phyloP scores from a whole-genome alignment of 2,797 vertebrate species.

The Pantherophis vulpinus region DNA sequence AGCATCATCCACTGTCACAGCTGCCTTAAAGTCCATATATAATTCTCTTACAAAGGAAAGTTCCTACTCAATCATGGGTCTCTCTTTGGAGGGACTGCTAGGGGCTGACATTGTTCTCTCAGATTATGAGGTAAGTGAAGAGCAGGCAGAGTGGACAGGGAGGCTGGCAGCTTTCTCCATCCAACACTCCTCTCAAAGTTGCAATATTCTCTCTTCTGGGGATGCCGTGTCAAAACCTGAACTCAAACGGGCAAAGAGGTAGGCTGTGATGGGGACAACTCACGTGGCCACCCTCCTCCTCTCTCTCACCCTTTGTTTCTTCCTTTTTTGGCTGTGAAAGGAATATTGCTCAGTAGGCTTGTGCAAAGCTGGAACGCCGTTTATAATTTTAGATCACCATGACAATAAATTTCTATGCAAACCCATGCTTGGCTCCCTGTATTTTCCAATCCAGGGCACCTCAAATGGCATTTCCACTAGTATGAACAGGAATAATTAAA shows the following conservation, averaged over 20 bases:
- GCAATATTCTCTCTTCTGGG: not conserved
- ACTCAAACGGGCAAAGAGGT: not conserved
- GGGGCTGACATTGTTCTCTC: slow-evolving; percentile 14
- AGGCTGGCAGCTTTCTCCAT: not conserved
- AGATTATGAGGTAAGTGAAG: slow-evolving; percentile 8
- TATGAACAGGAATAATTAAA: not conserved
- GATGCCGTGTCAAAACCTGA: not conserved
- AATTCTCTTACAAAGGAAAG: not conserved
- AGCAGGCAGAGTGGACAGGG: not conserved
- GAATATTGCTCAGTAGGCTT: not conserved
- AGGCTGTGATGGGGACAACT: not conserved
- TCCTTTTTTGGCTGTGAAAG: not conserved
- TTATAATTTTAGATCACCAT: not conserved
- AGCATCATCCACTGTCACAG: not conserved
- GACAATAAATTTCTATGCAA: not conserved
- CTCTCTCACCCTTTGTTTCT: not conserved
- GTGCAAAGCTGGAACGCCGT: not conserved
- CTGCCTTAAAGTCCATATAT: slow-evolving; percentile 1
- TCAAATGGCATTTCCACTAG: not conserved
- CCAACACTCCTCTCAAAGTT: not conserved
- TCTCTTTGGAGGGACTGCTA: slow-evolving; percentile 6
- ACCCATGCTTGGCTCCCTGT: not conserved
- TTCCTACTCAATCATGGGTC: not conserved
- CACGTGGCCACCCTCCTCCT: not conserved
- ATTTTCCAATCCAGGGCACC: not conserved